These are phyloP conservation scores for Chrosomus eos DNA, from an alignment of 2,797 vertebrate genomes.

Conservation along the genomic window DNA sequence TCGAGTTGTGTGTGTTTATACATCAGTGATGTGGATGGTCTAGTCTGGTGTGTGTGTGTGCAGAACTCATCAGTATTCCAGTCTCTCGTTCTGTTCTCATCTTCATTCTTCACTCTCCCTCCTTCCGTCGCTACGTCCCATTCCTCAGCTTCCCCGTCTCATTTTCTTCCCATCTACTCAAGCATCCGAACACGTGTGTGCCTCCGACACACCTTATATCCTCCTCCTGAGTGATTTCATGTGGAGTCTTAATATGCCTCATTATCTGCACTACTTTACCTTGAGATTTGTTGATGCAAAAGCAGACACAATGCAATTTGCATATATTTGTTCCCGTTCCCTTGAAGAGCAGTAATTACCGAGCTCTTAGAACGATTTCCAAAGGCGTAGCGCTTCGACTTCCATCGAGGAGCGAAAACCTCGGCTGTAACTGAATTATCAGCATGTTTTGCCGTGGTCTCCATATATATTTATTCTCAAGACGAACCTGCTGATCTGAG, in stretches of 20 bases:
- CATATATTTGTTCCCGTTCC: constrained; percentile 66
- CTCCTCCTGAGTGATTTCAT: constrained; percentile 51
- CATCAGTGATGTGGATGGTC: neutral
- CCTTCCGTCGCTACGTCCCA: neutral
- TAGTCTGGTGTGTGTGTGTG: neutral
- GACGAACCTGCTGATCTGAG: constrained; percentile 53
- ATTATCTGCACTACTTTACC: constrained; percentile 67
- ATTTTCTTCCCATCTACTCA: constrained; percentile 30
- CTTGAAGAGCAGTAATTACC: constrained; percentile 65
- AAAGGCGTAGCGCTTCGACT: constrained; percentile 40
- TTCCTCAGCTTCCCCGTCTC: constrained; percentile 23
- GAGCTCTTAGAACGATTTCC: constrained; percentile 62
- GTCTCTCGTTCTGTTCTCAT: constrained; percentile 5
- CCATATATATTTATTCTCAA: constrained; percentile 33
- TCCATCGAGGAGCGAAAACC: constrained; percentile 12
- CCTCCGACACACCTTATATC: neutral
- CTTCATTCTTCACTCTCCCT: constrained; percentile 20
- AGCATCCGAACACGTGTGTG: constrained; percentile 31
- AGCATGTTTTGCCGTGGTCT: constrained; percentile 16
- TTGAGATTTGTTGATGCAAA: constrained; percentile 69
- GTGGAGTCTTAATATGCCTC: constrained; percentile 60
- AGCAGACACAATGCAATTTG: constrained; percentile 66
- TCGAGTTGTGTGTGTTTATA: neutral
- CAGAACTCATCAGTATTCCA: neutral
- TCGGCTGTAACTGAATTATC: constrained; percentile 53